Conservation (phyloP, 2,888 invertebrate species). For the Aromia moschata region DNA sequence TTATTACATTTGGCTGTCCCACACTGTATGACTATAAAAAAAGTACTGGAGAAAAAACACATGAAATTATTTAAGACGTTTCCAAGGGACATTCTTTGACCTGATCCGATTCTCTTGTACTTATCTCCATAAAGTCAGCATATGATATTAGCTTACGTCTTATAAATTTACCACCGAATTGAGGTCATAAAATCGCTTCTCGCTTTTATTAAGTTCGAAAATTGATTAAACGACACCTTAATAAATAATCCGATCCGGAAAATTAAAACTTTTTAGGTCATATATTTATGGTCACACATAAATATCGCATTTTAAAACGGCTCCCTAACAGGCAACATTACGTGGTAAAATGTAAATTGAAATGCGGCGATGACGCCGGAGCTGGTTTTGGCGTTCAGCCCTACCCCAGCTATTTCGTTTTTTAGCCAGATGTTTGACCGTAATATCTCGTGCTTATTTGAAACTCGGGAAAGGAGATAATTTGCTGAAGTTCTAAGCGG, state of each 20-base stretch:
- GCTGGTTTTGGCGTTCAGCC: neutral
- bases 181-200: neutral
- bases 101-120: neutral
- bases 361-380: neutral
- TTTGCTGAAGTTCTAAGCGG: conserved; percentile 47
- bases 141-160: neutral
- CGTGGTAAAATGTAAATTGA: conserved; percentile 6
- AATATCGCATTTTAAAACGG: conserved; percentile 7
- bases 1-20: too few species aligned
- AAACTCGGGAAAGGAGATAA: conserved; percentile 41
- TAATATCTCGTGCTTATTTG: conserved; percentile 28
- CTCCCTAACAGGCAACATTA: neutral
- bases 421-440: conserved; percentile 29
- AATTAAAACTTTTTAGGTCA: conserved; percentile 4
- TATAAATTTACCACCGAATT: conserved; percentile 5
- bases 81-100: neutral
- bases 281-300: conserved; percentile 10
- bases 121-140: neutral
- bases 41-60: too few species aligned
- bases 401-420: conserved; percentile 3
- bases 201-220: conserved; percentile 2
- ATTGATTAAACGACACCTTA: conserved; percentile 13
- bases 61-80: too few species aligned
- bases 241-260: conserved; percentile 5
- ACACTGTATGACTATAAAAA: too few species aligned